Percentiles rank a stretch among this genome's conserved stretches.
These are phyloP conservation scores for Mesorhabditis spiculigera DNA, from an alignment of 2,888 invertebrate genomes.

Conservation along the genomic window DNA sequence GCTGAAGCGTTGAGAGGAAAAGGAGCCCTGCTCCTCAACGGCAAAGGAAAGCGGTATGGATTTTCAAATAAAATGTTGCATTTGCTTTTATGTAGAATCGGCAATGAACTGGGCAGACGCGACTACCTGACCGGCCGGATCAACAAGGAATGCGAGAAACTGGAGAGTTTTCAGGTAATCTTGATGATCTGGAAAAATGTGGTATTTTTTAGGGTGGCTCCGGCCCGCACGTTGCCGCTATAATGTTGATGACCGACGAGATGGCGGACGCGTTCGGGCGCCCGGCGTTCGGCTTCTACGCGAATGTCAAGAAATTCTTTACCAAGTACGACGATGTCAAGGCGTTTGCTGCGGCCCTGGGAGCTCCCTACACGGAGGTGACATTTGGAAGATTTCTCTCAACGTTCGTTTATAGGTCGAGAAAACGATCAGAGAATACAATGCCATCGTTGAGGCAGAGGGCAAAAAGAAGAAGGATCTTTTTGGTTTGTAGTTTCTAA, in stretches of 20 bases:
- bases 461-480: constrained; percentile 8
- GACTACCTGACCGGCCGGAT: constrained; percentile 52
- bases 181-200: neutral
- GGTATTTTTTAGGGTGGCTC: constrained; percentile 30
- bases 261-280: constrained; percentile 53
- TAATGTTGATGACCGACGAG: constrained; percentile 51
- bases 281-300: constrained; percentile 58
- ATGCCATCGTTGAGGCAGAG: neutral
- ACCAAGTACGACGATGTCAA: constrained; percentile 40
- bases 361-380: neutral
- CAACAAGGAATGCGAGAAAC: constrained; percentile 39
- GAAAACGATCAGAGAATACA: neutral
- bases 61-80: too few relatives aligned
- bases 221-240: constrained; percentile 29
- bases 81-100: constrained; percentile 26
- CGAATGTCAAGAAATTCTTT: constrained; percentile 56
- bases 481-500: too few relatives aligned
- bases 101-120: constrained; percentile 55
- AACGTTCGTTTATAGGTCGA: neutral
- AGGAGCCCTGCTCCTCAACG: constrained; percentile 51
- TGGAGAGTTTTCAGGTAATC: constrained; percentile 21
- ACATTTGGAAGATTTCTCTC: too few relatives aligned
- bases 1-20: constrained; percentile 58
- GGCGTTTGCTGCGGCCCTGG: constrained; percentile 38
- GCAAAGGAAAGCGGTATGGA: constrained; percentile 37